Evolutionary conservation across 2,888 invertebrate genomes (phyloP).

Genomic region (Agriotes lineatus): DNA sequence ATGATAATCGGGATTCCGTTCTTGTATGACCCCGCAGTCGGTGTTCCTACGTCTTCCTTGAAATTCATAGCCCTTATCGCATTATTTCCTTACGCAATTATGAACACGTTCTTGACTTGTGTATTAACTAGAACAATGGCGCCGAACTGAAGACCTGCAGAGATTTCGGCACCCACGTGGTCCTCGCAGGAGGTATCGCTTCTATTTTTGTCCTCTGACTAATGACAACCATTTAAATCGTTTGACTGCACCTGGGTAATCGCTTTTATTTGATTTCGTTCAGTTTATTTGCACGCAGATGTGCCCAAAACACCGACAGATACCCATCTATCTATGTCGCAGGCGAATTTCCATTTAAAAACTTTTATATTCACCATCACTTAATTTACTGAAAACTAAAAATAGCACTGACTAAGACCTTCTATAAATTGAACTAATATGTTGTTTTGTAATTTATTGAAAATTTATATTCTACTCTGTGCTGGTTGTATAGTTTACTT

Average conservation of each 20-base stretch:
- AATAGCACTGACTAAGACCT: no score
- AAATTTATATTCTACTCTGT: no score
- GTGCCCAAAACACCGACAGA: background rate
- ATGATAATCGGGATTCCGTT: slow-evolving; percentile 61
- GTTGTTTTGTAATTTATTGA: no score
- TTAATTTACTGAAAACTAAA: no score
- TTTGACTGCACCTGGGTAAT: background rate
- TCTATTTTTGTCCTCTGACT: slow-evolving; percentile 6
- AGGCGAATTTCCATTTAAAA: no score
- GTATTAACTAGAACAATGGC: slow-evolving; percentile 33
- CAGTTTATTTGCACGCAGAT: background rate
- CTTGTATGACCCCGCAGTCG: slow-evolving; percentile 47
- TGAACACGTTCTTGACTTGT: slow-evolving; percentile 40
- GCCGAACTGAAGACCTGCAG: slow-evolving; percentile 10
- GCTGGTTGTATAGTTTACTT: no score
- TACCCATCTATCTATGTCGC: no score
- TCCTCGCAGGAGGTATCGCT: background rate
- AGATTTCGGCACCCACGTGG: slow-evolving; percentile 5
- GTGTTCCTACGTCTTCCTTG: slow-evolving; percentile 44
- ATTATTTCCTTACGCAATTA: slow-evolving; percentile 43
- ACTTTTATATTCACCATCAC: no score
- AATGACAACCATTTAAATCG: slow-evolving; percentile 19
- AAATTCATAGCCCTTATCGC: slow-evolving; percentile 48
- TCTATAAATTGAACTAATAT: no score
- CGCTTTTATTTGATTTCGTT: slow-evolving; percentile 5